Evolutionary conservation across 2,888 invertebrate genomes (phyloP).

Genomic region (Erebia palarica): DNA sequence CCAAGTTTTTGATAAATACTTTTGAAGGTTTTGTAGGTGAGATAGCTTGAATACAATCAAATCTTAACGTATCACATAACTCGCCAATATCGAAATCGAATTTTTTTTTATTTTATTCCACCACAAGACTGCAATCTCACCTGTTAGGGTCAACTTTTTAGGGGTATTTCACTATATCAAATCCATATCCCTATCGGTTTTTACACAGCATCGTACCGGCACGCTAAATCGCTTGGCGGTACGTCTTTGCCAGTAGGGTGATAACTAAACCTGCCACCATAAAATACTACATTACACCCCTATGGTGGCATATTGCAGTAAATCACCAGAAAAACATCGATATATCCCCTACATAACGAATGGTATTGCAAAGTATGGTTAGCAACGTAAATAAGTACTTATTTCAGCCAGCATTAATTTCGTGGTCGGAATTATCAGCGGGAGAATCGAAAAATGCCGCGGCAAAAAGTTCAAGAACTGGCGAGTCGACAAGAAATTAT

Average conservation of each 20-base stretch:
- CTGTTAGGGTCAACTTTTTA: too few relatives aligned
- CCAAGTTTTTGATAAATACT: slow-evolving; percentile 41
- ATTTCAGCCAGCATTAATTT: slow-evolving; percentile 55
- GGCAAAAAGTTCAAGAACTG: slow-evolving; percentile 53
- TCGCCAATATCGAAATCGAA: background rate
- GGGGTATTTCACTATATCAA: too few relatives aligned
- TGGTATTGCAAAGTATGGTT: slow-evolving; percentile 44
- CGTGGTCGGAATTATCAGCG: slow-evolving; percentile 64
- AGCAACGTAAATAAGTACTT: slow-evolving; percentile 49
- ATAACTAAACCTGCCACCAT: background rate
- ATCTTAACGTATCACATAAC: background rate
- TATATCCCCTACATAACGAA: slow-evolving; percentile 49
- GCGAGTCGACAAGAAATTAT: slow-evolving; percentile 73
- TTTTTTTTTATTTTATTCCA: background rate
- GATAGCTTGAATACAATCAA: background rate
- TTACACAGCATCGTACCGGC: too few relatives aligned
- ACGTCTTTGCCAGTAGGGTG: too few relatives aligned
- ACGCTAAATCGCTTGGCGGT: too few relatives aligned
- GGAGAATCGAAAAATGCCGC: slow-evolving; percentile 67
- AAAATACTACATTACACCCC: background rate
- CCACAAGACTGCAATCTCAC: too few relatives aligned
- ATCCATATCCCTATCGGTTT: too few relatives aligned
- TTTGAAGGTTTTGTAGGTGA: background rate
- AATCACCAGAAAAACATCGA: slow-evolving; percentile 22
- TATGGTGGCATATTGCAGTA: slow-evolving; percentile 45